Conservation (phyloP, 2,797 vertebrate species). For the Tokudaia tokunoshimensis region DNA sequence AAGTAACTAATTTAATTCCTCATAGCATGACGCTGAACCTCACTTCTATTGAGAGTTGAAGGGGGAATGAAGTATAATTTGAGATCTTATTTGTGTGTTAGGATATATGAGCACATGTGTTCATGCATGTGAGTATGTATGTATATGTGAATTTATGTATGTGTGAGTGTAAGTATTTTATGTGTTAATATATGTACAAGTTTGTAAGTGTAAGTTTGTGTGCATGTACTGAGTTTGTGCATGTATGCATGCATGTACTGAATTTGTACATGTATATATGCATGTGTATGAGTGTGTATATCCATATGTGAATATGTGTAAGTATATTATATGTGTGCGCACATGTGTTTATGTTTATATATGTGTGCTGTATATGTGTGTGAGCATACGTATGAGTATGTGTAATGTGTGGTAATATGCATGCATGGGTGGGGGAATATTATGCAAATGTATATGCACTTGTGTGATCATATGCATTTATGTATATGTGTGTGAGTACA, state of each 20-base stretch:
- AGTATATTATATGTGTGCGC: neutral
- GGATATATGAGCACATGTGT: neutral
- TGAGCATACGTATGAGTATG: too few relatives aligned
- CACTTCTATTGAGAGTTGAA: neutral
- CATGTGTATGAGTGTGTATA: neutral
- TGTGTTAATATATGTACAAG: neutral
- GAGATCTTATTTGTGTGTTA: neutral
- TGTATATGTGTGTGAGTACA: neutral
- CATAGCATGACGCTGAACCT: neutral
- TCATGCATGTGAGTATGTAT: neutral
- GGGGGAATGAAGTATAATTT: neutral
- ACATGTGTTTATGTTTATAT: neutral
- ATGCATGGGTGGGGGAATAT: neutral
- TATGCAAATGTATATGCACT: neutral
- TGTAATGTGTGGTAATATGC: neutral
- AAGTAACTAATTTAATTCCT: slow-evolving; percentile 7
- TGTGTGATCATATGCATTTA: neutral
- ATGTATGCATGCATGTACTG: neutral
- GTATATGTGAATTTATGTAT: neutral
- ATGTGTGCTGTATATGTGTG: neutral
- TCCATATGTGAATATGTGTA: neutral
- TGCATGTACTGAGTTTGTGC: neutral
- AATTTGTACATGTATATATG: neutral
- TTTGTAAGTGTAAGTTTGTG: neutral
- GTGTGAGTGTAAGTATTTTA: neutral